Conservation (phyloP, 2,888 invertebrate species). For the Philopedon plagiatum region DNA sequence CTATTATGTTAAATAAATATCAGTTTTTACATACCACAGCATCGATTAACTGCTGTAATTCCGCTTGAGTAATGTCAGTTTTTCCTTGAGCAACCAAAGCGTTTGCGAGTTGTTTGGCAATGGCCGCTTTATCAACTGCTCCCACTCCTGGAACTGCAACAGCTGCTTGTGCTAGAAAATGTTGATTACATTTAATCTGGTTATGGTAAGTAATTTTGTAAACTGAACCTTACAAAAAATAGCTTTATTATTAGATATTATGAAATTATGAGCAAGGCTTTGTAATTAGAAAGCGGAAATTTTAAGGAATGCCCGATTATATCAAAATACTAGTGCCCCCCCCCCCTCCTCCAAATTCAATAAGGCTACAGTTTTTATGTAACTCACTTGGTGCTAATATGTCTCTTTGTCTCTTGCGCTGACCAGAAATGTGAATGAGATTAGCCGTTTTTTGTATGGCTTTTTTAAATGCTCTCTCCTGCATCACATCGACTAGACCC, state of each 20-base stretch:
- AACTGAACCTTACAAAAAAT: too few relatives aligned
- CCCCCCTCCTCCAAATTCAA: too few relatives aligned
- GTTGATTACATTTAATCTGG: not conserved
- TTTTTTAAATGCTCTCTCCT: slow-evolving; percentile 80
- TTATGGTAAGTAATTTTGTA: not conserved
- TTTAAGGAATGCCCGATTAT: too few relatives aligned
- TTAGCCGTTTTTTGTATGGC: slow-evolving; percentile 85
- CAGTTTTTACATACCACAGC: slow-evolving; percentile 76
- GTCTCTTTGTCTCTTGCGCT: slow-evolving; percentile 67
- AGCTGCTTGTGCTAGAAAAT: slow-evolving; percentile 62
- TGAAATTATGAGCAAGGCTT: too few relatives aligned
- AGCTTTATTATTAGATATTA: too few relatives aligned
- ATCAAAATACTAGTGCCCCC: too few relatives aligned
- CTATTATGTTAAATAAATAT: too few relatives aligned
- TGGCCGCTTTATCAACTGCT: slow-evolving; percentile 82
- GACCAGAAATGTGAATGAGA: slow-evolving; percentile 78
- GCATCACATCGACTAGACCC: slow-evolving; percentile 71
- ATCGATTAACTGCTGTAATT: slow-evolving; percentile 84
- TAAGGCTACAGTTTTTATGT: not conserved
- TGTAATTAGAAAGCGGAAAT: too few relatives aligned
- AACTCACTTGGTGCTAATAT: slow-evolving; percentile 50
- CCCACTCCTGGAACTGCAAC: slow-evolving; percentile 80
- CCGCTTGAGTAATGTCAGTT: slow-evolving; percentile 84
- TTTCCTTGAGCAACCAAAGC: slow-evolving; percentile 85
- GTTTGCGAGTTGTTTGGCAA: slow-evolving; percentile 86